Percentiles rank a stretch among this genome's conserved stretches.
phyloP scores from a whole-genome alignment of 1,140 invertebrate species.

The Macrobrachium nipponense region DNA sequence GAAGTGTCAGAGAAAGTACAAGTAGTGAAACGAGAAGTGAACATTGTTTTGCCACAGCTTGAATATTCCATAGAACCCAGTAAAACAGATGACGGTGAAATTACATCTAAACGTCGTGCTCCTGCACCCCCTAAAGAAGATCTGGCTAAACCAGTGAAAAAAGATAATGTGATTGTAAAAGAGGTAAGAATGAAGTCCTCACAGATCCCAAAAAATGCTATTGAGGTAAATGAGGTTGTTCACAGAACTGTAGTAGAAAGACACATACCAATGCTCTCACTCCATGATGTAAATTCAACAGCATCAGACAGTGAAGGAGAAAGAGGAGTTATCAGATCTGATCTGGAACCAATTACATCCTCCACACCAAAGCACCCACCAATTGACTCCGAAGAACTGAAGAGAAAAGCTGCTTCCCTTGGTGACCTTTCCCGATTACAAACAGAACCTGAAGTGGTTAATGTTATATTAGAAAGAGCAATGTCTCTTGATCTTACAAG shows the following conservation, averaged over 20 bases:
- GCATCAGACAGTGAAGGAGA: slow-evolving; percentile 58
- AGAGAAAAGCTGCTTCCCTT: slow-evolving; percentile 82
- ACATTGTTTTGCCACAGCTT: slow-evolving; percentile 27
- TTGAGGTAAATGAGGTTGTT: slow-evolving; percentile 44
- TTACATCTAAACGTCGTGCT: slow-evolving; percentile 35
- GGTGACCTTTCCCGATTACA: slow-evolving; percentile 84
- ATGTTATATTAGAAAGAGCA: slow-evolving; percentile 77
- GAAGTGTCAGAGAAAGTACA: slow-evolving; percentile 39
- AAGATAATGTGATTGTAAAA: slow-evolving; percentile 40
- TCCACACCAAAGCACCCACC: slow-evolving; percentile 39
- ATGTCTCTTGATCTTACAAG: slow-evolving; percentile 80
- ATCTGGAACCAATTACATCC: slow-evolving; percentile 11
- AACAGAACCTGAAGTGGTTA: slow-evolving; percentile 70
- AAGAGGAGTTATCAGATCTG: slow-evolving; percentile 21
- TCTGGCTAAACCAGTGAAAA: background rate
- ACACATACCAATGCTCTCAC: background rate
- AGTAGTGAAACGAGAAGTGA: slow-evolving; percentile 23
- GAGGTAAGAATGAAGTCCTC: slow-evolving; percentile 47
- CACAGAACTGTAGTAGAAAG: slow-evolving; percentile 35
- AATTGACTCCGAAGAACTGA: slow-evolving; percentile 72
- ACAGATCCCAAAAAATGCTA: slow-evolving; percentile 6
- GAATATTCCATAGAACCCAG: background rate
- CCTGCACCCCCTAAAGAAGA: slow-evolving; percentile 33
- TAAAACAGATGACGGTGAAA: slow-evolving; percentile 1
- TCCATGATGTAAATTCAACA: slow-evolving; percentile 32